Evolutionary conservation across 2,797 vertebrate species (phyloP), one percentile per base, ranked within the genome.

Genomic region (Trichosurus vulpecula): DNA sequence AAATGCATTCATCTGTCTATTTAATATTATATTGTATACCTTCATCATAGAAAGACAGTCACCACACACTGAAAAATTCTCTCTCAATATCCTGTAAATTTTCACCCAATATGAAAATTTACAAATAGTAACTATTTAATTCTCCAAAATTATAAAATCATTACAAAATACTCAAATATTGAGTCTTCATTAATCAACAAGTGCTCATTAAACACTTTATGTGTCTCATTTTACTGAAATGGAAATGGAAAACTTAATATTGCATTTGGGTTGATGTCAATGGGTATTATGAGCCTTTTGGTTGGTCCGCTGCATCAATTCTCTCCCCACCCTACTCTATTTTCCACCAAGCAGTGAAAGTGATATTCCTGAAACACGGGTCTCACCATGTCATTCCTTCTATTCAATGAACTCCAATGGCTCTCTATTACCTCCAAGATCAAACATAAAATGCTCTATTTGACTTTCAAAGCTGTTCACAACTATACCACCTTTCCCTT

Each of bases 191-290:
- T 92, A 94, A 90, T 95, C 53, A 0, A 47, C 41, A 81, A 41
- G 27, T 13, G 8, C 41, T 47, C 74, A 47, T 47, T 81, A 81
- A 81, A 22, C 66, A 27, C 41, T 81, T 81, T 81, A 11, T 81
- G 19, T 47, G 66, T 25, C 2, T 47, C 41, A 47, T 81, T 81
- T 81, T 81, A 11, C 9, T 47, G 54, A 96, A 93, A 19, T 30
- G 90, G 97, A 97, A 96, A 74, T 93, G 19, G 95, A 90, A 96
- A 95, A 95, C 92, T 95, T 94, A 93, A 95, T 93, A 96, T 87
- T 94, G 92, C 22, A 81, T 31, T 89, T 92, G 52, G 54, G 74
- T 22, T 93, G 66, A 90, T 92, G 56, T n/a, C 93, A 97, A 35
- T 12, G 6, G 6, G 94, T 89, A 91, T 93, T 90, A 55, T 90